A percentile compares a stretch with the other conserved stretches of the same genome.
Evolutionary conservation across 1,140 invertebrate genomes (phyloP).

Genomic region (Propsilocerus akamusi): DNA sequence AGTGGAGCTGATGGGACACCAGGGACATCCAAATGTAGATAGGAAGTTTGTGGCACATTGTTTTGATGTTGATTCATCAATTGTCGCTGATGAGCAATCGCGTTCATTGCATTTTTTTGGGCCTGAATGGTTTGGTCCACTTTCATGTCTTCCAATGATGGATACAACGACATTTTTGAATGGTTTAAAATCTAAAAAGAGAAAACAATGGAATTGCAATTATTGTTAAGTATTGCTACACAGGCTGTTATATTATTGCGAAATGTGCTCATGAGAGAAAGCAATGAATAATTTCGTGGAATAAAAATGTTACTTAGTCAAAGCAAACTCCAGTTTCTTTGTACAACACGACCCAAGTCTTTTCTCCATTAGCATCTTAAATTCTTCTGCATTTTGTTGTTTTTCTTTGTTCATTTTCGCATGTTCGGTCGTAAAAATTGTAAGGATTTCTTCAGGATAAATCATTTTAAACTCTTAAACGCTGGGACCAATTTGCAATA

Average conservation of each 20-base stretch:
- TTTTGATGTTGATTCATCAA: conserved; percentile 9
- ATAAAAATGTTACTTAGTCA: too few relatives aligned
- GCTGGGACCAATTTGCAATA: background rate
- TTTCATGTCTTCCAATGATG: conserved; percentile 87
- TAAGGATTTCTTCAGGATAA: background rate
- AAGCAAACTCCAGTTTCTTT: too few relatives aligned
- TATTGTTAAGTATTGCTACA: background rate
- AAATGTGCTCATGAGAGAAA: background rate
- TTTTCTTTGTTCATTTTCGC: too few relatives aligned
- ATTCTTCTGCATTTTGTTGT: too few relatives aligned
- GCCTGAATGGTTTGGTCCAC: conserved; percentile 68
- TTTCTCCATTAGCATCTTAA: background rate
- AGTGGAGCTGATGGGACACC: conserved; percentile 11
- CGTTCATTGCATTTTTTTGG: conserved; percentile 25
- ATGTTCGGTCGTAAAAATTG: too few relatives aligned
- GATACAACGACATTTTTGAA: conserved; percentile 57
- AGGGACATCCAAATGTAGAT: conserved; percentile 7
- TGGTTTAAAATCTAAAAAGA: background rate
- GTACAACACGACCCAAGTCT: background rate
- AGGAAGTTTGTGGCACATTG: conserved; percentile 8
- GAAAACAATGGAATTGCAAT: background rate
- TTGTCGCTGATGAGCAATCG: conserved; percentile 4
- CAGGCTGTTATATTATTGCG: background rate
- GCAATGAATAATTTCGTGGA: too few relatives aligned
- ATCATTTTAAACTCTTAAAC: background rate